phyloP scores from a whole-genome alignment of 2,888 invertebrate species.

The Pecten maximus region DNA sequence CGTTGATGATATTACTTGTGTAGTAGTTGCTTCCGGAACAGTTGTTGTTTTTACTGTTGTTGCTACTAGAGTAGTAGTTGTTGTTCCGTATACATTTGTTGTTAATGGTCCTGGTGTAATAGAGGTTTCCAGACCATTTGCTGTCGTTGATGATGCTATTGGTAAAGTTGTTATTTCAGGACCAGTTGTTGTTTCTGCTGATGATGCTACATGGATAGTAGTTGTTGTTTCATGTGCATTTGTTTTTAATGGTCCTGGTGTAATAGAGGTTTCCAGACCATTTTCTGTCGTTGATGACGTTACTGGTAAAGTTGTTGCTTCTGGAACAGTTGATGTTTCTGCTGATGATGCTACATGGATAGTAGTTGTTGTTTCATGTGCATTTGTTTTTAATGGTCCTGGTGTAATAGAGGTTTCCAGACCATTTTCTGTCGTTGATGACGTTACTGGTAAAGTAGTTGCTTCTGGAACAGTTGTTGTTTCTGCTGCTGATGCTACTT shows the following conservation, averaged over 20 bases:
- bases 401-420: background rate
- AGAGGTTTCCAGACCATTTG: background rate
- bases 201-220: no score
- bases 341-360: conserved; percentile 35
- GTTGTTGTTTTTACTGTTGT: background rate
- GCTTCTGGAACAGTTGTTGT: background rate
- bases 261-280: no score
- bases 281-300: background rate
- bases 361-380: background rate
- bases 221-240: no score
- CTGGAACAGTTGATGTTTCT: no score
- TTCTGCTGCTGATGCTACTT: no score
- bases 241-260: no score
- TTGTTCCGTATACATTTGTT: background rate
- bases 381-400: background rate
- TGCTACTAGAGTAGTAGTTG: no score
- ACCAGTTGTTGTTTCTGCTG: background rate
- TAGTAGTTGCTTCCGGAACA: background rate
- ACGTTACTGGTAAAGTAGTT: background rate
- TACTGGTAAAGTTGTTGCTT: no score
- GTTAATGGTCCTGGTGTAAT: background rate
- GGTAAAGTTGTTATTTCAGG: background rate
- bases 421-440: background rate
- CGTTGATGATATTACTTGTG: background rate
- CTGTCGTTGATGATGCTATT: background rate